Conservation (phyloP, 1,140 invertebrate genomes). For the Tetragnatha versicolor region DNA sequence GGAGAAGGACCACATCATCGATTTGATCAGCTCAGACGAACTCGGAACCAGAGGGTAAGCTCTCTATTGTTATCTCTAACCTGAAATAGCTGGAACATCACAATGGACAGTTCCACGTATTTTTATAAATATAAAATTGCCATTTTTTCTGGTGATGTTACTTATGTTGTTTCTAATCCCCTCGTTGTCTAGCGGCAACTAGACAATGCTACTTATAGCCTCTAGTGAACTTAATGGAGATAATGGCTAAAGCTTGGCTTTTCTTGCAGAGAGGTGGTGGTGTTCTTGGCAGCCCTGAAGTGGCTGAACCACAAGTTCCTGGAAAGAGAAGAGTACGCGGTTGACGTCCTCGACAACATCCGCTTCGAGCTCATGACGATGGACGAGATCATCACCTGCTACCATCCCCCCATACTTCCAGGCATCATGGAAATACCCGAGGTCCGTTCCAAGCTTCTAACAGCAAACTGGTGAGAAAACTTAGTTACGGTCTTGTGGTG, state of each 20-base stretch:
- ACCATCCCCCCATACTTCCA: constrained; percentile 36
- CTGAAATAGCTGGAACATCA: too few species aligned
- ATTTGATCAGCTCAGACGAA: constrained; percentile 30
- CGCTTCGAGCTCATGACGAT: constrained; percentile 33
- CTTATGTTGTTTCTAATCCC: background rate
- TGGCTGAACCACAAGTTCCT: constrained; percentile 33
- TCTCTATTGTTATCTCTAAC: too few species aligned
- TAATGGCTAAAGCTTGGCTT: background rate
- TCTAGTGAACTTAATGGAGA: background rate
- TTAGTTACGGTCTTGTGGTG: background rate
- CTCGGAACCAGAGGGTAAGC: constrained; percentile 49
- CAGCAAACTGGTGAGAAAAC: constrained; percentile 26
- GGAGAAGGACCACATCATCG: constrained; percentile 29
- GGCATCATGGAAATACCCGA: constrained; percentile 16
- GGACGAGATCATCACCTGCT: constrained; percentile 40
- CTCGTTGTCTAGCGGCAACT: background rate
- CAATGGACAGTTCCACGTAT: too few species aligned
- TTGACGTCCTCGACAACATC: background rate
- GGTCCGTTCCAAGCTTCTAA: background rate
- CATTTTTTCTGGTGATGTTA: background rate
- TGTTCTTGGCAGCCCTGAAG: constrained; percentile 42
- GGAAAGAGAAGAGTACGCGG: constrained; percentile 23
- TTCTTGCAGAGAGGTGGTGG: constrained; percentile 32
- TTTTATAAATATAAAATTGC: background rate
- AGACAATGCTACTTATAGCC: background rate